phyloP scores from a whole-genome alignment of 2,888 invertebrate genomes.

The Keiferia lycopersicella region DNA sequence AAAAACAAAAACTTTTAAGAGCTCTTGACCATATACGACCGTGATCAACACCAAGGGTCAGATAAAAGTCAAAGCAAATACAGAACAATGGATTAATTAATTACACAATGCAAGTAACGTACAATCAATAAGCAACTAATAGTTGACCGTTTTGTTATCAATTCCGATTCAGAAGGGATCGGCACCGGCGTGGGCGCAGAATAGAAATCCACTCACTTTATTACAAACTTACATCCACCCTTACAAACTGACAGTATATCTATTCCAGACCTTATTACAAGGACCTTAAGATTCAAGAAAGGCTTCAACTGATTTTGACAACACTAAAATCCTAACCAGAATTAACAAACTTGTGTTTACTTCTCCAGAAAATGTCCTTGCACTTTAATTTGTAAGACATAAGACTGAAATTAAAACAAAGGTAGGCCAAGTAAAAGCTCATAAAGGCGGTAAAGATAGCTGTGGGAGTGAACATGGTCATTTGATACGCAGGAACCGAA shows the following conservation, averaged over 20 bases:
- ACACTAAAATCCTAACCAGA: background rate
- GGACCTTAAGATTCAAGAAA: background rate
- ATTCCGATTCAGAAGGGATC: conserved; percentile 47
- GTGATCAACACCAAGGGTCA: background rate
- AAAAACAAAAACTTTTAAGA: no score
- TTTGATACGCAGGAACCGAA: conserved; percentile 59
- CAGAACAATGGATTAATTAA: conserved; percentile 38
- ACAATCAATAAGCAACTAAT: conserved; percentile 48
- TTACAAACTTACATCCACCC: conserved; percentile 10
- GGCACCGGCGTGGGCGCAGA: conserved; percentile 34
- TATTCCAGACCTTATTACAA: background rate
- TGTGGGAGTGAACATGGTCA: conserved; percentile 59
- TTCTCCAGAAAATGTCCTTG: background rate
- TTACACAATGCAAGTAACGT: conserved; percentile 45
- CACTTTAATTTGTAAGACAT: conserved; percentile 24
- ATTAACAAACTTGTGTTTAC: background rate
- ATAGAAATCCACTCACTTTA: conserved; percentile 36
- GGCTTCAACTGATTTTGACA: no score
- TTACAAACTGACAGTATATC: background rate
- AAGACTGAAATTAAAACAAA: conserved; percentile 30
- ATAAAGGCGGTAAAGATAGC: conserved; percentile 18
- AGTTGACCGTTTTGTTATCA: conserved; percentile 46
- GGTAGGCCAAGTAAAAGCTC: background rate
- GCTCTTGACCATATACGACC: background rate
- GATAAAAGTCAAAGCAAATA: conserved; percentile 10